Conservation (phyloP, 2,888 invertebrate species). For the Muscina levida region DNA sequence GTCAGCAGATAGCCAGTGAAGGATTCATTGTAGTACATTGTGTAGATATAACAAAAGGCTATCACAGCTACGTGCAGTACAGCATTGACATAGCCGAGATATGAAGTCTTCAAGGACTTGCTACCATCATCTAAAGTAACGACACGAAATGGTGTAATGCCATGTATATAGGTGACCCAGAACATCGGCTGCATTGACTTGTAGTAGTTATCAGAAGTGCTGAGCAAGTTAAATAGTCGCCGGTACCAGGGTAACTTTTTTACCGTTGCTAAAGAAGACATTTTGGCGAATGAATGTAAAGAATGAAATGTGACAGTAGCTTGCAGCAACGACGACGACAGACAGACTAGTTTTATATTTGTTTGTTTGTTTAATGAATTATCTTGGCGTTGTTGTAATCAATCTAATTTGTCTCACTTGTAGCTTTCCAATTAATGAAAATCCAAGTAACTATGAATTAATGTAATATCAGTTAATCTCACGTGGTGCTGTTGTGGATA, state of each 20-base stretch:
- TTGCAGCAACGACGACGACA: too few relatives aligned
- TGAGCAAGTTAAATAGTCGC: constrained; percentile 44
- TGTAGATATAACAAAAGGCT: constrained; percentile 52
- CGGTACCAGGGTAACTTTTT: constrained; percentile 7
- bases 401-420: too few relatives aligned
- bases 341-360: too few relatives aligned
- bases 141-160: constrained; percentile 64
- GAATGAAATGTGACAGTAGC: too few relatives aligned
- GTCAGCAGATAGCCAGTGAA: constrained; percentile 65
- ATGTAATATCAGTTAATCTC: too few relatives aligned
- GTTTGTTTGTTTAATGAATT: too few relatives aligned
- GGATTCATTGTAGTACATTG: constrained; percentile 59
- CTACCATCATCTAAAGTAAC: constrained; percentile 48
- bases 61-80: constrained; percentile 40
- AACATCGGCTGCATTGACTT: constrained; percentile 66
- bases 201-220: constrained; percentile 57
- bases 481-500: too few relatives aligned
- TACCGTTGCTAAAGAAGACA: constrained; percentile 22
- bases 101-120: constrained; percentile 48
- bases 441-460: too few relatives aligned
- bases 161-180: constrained; percentile 57
- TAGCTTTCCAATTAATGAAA: too few relatives aligned
- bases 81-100: constrained; percentile 56
- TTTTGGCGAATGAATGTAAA: constrained; percentile 25
- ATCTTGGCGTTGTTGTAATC: too few relatives aligned